Percentiles rank a stretch among this genome's conserved stretches.
Conservation (phyloP, 2,113 vertebrate genomes). For the Mormyrus iriodes region DNA sequence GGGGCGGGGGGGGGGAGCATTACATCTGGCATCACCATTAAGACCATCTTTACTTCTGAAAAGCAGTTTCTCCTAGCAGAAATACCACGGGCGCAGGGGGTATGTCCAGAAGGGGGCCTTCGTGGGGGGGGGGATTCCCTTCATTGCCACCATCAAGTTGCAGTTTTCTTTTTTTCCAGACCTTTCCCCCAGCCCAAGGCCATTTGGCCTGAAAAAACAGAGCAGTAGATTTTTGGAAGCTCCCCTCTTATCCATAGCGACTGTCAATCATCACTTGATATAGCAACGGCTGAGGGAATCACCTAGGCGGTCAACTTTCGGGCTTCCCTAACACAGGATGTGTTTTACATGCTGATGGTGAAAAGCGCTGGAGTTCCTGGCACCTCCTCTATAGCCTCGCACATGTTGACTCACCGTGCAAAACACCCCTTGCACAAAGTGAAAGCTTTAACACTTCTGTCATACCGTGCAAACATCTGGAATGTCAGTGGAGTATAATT, state of each 20-base stretch:
- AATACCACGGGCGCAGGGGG: conserved; percentile 21
- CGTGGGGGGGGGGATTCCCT: conserved; percentile 28
- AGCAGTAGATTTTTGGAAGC: neutral
- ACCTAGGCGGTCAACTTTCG: neutral
- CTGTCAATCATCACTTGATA: neutral
- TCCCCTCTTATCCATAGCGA: neutral
- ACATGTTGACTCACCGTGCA: neutral
- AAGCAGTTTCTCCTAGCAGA: conserved; percentile 32
- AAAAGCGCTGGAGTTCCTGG: neutral
- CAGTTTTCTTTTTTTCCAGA: conserved; percentile 42
- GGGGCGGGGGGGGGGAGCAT: neutral
- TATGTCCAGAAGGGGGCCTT: conserved; percentile 10
- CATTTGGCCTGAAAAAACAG: conserved; percentile 38
- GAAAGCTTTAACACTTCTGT: neutral
- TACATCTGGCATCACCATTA: conserved; percentile 54
- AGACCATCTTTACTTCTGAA: conserved; percentile 16
- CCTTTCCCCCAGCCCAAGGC: conserved; percentile 14
- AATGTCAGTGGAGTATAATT: neutral
- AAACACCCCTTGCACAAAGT: neutral
- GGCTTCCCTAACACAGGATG: neutral
- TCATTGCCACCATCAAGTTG: conserved; percentile 56
- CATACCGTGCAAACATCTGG: neutral
- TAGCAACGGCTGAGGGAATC: neutral
- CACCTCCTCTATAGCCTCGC: neutral
- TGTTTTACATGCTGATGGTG: neutral